Base-by-base conservation (phyloP, 1,140 invertebrate genomes). In the Heliconius nattereri region DNA sequence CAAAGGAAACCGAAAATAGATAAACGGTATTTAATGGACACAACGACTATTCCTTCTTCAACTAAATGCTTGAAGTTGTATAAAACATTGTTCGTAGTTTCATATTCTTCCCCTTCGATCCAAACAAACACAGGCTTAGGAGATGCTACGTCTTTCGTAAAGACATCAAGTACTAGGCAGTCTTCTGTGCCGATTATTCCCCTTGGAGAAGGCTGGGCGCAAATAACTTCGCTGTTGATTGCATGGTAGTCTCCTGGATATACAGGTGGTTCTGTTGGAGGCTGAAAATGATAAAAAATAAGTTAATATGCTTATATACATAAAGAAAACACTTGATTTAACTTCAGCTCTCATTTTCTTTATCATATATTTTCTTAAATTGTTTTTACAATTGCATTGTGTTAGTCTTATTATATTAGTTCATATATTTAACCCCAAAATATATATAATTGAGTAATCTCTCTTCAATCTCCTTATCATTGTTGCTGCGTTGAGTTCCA, bases 1-100 rank as follows among this genome's bases (percentile, higher is more conserved):
- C 96, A 96, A 1, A 97, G 86, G 82, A 96, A 97, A 80, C 96
- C 96, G 79, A 96, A 94, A 16, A 94, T 87, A 0, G 92, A 94
- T 16, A 94, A 71, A 54, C 92, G 76, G 73, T 93, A 94, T 72
- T 91, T 93, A 26, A 92, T 78, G 3, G 85, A 77, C 7, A 94
- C 91, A 1, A 94, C 83, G 0, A 94, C 85, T 8, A 90, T 45
- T n/a, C 87, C 86, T 78, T 86, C 70, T 79, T 88, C 81, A 5
- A 92, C 85, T 0, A 93, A 75, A 76, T 81, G 84, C 37, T 79
- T 89, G 74, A 84, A 90, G 1, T 88, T 86, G 37, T 81, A 82
- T 23, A 76, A 19, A 26, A 75, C 79, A 1, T 76, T 85, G 32
- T 72, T 81, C 8, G 86, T 84, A 8, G 80, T 85, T n/a, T 85